Conservation (phyloP, 2,888 invertebrate species). For the Chorisops tibialis region DNA sequence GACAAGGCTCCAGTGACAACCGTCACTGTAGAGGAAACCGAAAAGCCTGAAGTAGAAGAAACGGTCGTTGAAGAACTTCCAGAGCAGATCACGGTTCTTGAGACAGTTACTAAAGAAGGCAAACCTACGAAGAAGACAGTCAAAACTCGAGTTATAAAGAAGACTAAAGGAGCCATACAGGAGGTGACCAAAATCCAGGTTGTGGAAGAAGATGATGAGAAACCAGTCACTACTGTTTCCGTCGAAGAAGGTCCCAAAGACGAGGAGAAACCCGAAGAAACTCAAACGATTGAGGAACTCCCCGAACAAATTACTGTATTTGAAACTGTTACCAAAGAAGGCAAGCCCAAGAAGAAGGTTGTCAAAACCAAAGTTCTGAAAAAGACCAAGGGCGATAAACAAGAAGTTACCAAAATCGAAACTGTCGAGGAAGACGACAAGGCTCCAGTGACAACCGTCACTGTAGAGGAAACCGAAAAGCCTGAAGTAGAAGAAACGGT, state of each 20-base stretch:
- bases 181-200: conserved; percentile 51
- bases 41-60: conserved; percentile 40
- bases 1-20: conserved; percentile 42
- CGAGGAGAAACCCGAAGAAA: not conserved
- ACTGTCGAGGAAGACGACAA: conserved; percentile 38
- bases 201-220: conserved; percentile 46
- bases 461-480: conserved; percentile 29
- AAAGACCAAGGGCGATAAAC: conserved; percentile 44
- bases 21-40: conserved; percentile 42
- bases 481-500: conserved; percentile 34
- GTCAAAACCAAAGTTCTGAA: conserved; percentile 47
- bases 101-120: conserved; percentile 41
- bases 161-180: conserved; percentile 44
- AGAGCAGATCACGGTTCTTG: conserved; percentile 33
- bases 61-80: conserved; percentile 20
- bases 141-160: conserved; percentile 41
- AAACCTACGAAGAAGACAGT: conserved; percentile 38
- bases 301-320: conserved; percentile 47
- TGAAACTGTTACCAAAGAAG: conserved; percentile 43
- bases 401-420: conserved; percentile 45
- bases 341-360: conserved; percentile 36
- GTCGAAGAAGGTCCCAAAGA: conserved; percentile 33
- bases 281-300: conserved; percentile 40
- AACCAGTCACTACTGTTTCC: conserved; percentile 44
- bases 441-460: conserved; percentile 40